Percentiles rank a stretch among this genome's conserved stretches.
Evolutionary conservation across 2,888 invertebrate genomes (phyloP).

Genomic region (Neoascia interrupta): DNA sequence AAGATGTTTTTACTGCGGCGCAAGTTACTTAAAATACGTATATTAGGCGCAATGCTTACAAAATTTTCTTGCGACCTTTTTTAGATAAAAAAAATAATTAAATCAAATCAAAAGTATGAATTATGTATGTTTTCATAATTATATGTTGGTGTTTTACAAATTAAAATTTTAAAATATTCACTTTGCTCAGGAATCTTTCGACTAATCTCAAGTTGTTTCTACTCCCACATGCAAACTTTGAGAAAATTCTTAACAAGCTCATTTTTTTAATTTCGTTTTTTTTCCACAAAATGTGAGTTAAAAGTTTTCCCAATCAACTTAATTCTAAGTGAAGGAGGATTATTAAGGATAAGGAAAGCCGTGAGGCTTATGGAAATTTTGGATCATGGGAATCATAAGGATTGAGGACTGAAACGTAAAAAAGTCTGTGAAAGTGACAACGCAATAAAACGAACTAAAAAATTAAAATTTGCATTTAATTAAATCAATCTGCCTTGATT

Average conservation of each 20-base stretch:
- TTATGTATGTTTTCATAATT: no score
- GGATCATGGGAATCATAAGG: constrained; percentile 73
- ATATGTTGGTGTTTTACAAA: no score
- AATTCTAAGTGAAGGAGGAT: constrained; percentile 83
- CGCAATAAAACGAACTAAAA: constrained; percentile 44
- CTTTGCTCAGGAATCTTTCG: no score
- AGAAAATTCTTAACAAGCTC: constrained; percentile 53
- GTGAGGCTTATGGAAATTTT: constrained; percentile 82
- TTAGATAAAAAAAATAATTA: no score
- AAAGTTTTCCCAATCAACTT: constrained; percentile 44
- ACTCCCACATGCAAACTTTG: constrained; percentile 11
- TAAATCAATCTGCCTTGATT: no score
- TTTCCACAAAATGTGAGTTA: not conserved
- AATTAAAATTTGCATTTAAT: no score
- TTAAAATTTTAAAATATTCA: not conserved
- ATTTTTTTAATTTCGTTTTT: not conserved
- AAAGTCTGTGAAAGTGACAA: constrained; percentile 56
- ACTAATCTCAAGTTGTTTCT: constrained; percentile 41
- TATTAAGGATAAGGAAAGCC: constrained; percentile 81
- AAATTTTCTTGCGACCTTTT: no score
- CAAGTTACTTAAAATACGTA: no score
- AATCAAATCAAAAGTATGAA: no score
- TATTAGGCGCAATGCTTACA: no score
- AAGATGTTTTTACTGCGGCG: no score
- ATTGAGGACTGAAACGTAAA: constrained; percentile 46